Conservation (phyloP, 2,797 vertebrate genomes). For the Microctenopoma steveboyesi region DNA sequence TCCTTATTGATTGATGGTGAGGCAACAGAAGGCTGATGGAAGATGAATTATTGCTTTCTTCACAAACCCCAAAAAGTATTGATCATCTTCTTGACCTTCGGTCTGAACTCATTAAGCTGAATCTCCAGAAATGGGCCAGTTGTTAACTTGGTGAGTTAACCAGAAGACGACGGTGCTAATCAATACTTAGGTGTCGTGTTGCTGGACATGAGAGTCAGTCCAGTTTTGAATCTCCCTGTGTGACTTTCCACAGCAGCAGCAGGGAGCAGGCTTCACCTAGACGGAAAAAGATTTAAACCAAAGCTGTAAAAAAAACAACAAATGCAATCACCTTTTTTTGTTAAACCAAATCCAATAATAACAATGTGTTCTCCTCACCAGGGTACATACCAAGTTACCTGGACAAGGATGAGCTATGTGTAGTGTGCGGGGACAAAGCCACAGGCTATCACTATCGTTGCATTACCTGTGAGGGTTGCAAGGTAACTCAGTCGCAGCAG, state of each 20-base stretch:
- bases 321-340: not conserved
- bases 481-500: conserved; percentile 82
- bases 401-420: conserved; percentile 98
- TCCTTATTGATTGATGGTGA: conserved; percentile 77
- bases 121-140: conserved; percentile 6
- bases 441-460: conserved; percentile 99
- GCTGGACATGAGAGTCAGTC: not conserved
- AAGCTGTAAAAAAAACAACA: not conserved
- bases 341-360: not conserved
- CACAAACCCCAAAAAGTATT: conserved; percentile 62
- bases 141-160: conserved; percentile 17
- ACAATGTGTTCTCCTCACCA: conserved; percentile 53
- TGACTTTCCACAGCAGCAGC: not conserved
- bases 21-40: conserved; percentile 75
- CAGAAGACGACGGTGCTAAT: not conserved
- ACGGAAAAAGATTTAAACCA: not conserved
- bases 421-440: conserved; percentile 98
- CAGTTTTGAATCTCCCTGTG: conserved; percentile 6
- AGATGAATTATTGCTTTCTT: conserved; percentile 38
- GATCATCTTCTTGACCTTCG: conserved; percentile 60
- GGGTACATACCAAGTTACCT: conserved; percentile 99
- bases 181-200: not conserved
- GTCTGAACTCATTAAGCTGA: conserved; percentile 39
- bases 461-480: conserved; percentile 98
- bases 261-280: not conserved